A percentile compares a stretch with the other conserved stretches of the same genome.
Evolutionary conservation across 2,113 vertebrate genomes (phyloP).

Genomic region (Neoarius graeffei): DNA sequence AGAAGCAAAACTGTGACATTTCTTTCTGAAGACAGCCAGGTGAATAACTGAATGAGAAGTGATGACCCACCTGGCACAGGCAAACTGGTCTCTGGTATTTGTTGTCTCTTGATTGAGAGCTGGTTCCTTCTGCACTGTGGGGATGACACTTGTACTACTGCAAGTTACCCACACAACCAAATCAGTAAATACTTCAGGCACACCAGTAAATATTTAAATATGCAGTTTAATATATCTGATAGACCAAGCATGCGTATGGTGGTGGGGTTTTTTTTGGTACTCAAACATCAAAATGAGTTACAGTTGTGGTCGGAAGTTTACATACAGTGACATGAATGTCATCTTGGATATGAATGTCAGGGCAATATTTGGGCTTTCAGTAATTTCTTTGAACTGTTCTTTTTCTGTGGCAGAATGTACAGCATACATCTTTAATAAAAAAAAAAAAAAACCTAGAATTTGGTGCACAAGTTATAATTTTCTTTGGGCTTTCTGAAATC

Average conservation of each 20-base stretch:
- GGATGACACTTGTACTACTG: conserved; percentile 10
- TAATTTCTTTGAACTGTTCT: too few species aligned
- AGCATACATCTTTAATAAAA: too few species aligned
- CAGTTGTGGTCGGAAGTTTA: too few species aligned
- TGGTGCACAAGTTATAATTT: too few species aligned
- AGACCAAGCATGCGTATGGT: neutral
- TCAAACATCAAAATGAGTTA: neutral
- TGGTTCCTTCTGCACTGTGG: neutral
- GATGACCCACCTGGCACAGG: conserved; percentile 59
- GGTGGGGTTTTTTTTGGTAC: neutral
- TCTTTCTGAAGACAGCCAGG: neutral
- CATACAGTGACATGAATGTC: too few species aligned
- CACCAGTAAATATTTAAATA: neutral
- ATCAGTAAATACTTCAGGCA: neutral
- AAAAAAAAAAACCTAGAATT: too few species aligned
- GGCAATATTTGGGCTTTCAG: too few species aligned
- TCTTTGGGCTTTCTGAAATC: too few species aligned
- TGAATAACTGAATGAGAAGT: neutral
- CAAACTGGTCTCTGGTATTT: conserved; percentile 40
- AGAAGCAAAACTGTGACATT: neutral
- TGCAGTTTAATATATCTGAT: neutral
- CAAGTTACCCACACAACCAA: conserved; percentile 9
- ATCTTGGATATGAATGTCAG: too few species aligned
- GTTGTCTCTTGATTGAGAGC: neutral
- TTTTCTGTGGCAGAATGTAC: too few species aligned